Base-by-base conservation (phyloP, 2,888 invertebrate species). In the Ormyrus pomaceus region DNA sequence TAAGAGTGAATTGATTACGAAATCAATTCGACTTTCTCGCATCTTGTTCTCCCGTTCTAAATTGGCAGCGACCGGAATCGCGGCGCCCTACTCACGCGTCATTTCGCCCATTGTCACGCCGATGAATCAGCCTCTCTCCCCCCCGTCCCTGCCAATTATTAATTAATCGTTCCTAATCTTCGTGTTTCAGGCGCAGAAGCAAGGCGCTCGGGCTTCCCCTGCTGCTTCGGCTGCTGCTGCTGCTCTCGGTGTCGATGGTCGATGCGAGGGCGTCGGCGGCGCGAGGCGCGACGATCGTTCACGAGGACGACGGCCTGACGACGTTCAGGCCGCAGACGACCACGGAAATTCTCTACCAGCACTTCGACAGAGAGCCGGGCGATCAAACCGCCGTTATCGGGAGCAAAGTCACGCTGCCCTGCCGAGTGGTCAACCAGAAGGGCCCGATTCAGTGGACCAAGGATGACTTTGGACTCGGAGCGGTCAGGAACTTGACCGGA, bases 361-460 rank as follows among this genome's bases (percentile, higher is more conserved):
- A 95, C 90, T 98, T 98, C 91, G 96, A 96, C 55, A 96, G 96
- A 93, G 96, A 98, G 89, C 98, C 98, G 3, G 95, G 95, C 91
- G 97, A 98, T 93, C 93, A 96, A 92, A 96, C 96, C 51, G 97
- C 97, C 6, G 95, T 97, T 70, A 95, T 96, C 66, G 98, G 98
- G 11, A 95, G 96, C 73, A 94, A 96, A 80, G 96, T 97, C 61
- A 96, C 97, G 10, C 92, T 98, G 78, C 97, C 97, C 5, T 99
- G 98, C 91, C 93, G 96, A 59, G 97, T 98, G 46, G 95, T 96
- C 89, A 95, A 96, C 88, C 97, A 97, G 90, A 94, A 94, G 64
- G 99, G 99, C 0, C 94, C 95, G 74, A 93, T 99, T 74, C 99
- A 99, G 91, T 99, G 99, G 99, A 98, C 98, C 79, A 97, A 97